phyloP scores from a whole-genome alignment of 2,888 invertebrate genomes.

The Tetragnatha montana region DNA sequence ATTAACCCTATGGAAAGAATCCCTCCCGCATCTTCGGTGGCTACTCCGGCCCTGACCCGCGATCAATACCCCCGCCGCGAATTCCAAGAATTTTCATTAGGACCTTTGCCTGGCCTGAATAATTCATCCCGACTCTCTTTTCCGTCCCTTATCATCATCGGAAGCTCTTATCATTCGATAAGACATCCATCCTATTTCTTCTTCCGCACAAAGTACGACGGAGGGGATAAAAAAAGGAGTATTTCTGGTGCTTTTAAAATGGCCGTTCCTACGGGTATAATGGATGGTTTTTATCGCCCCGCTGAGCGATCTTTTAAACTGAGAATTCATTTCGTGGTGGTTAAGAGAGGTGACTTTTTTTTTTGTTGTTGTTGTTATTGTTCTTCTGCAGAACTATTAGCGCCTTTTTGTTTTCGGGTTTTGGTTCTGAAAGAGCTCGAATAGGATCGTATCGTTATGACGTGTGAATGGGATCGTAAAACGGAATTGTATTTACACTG shows the following conservation, averaged over 20 bases:
- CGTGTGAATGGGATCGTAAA: too few species aligned
- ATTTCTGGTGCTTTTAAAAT: not conserved
- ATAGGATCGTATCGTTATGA: not conserved
- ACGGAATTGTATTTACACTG: too few species aligned
- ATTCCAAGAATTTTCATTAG: conserved; percentile 45
- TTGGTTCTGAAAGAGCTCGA: not conserved
- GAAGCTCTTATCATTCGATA: not conserved
- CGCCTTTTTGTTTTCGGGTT: not conserved
- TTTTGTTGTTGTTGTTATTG: not conserved
- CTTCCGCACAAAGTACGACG: not conserved
- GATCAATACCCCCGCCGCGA: conserved; percentile 26
- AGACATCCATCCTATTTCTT: not conserved
- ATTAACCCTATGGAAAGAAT: too few species aligned
- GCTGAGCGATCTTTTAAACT: not conserved
- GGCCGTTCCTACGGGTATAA: not conserved
- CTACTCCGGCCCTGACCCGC: not conserved
- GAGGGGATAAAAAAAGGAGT: not conserved
- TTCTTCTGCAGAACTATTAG: not conserved
- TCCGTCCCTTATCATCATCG: not conserved
- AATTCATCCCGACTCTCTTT: conserved; percentile 15
- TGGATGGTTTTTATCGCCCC: not conserved
- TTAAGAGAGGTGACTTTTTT: not conserved
- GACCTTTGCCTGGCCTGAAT: conserved; percentile 15
- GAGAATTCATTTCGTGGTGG: not conserved
- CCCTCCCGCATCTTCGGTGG: too few species aligned